These are phyloP conservation scores for Charanyca ferruginea DNA, from an alignment of 2,888 invertebrate genomes.

Conservation along the genomic window DNA sequence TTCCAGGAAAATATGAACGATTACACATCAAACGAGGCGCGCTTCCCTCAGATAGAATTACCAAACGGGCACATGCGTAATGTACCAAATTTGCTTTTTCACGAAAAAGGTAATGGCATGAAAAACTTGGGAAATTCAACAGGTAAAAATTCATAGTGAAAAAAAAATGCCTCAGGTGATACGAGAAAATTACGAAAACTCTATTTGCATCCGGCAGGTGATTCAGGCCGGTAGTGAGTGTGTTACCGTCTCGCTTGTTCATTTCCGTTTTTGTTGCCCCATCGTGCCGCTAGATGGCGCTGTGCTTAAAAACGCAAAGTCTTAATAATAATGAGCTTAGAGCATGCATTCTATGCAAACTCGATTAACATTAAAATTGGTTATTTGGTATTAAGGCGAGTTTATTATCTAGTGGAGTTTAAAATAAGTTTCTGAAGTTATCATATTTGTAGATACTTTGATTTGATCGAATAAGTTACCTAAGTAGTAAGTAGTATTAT, in stretches of 20 bases:
- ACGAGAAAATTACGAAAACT: slow-evolving; percentile 76
- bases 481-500: too few relatives aligned
- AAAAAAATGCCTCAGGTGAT: slow-evolving; percentile 61
- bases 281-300: slow-evolving; percentile 60
- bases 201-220: slow-evolving; percentile 74
- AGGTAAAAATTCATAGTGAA: slow-evolving; percentile 66
- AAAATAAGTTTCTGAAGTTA: neutral
- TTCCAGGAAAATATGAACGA: slow-evolving; percentile 44
- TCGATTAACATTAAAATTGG: neutral
- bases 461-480: too few relatives aligned
- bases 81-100: slow-evolving; percentile 31
- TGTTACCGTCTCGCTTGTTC: slow-evolving; percentile 67
- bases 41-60: slow-evolving; percentile 31
- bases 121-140: slow-evolving; percentile 68
- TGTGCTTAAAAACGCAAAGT: slow-evolving; percentile 44
- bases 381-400: too few relatives aligned
- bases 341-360: slow-evolving; percentile 29
- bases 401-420: slow-evolving; percentile 3
- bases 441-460: too few relatives aligned
- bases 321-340: neutral
- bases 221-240: slow-evolving; percentile 72
- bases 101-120: slow-evolving; percentile 19
- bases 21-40: slow-evolving; percentile 58
- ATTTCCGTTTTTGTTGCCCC: slow-evolving; percentile 66
- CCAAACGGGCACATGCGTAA: slow-evolving; percentile 29